These are phyloP conservation scores for Accipiter cooperii DNA, from an alignment of 2,113 vertebrate species.

Conservation along the genomic window DNA sequence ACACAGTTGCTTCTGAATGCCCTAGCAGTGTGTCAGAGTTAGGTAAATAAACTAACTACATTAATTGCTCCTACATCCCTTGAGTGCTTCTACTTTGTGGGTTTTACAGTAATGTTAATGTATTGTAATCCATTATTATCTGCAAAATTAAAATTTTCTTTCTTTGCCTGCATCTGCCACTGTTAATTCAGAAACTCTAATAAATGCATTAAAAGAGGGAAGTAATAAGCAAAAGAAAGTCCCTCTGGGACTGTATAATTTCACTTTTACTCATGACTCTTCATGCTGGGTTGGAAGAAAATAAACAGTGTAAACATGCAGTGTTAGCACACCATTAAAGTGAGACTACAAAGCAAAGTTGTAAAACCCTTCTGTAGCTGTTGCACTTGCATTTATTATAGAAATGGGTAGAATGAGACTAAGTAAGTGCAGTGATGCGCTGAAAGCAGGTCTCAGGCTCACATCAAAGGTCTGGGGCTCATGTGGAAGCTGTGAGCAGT, in stretches of 20 bases:
- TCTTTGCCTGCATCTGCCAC: constrained; percentile 26
- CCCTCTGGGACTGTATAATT: constrained; percentile 37
- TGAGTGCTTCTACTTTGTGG: constrained; percentile 28
- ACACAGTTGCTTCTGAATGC: constrained; percentile 1
- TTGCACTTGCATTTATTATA: neutral
- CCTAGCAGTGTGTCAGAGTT: neutral
- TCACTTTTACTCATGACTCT: neutral
- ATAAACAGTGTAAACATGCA: neutral
- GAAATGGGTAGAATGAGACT: neutral
- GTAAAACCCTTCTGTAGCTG: neutral
- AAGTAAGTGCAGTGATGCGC: neutral
- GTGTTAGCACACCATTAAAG: neutral
- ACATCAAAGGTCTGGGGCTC: accelerated
- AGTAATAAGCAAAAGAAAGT: constrained; percentile 28
- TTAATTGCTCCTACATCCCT: constrained; percentile 42
- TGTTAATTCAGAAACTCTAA: constrained; percentile 51
- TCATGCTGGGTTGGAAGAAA: constrained; percentile 17
- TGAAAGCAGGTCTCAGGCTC: neutral
- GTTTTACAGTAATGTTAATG: constrained; percentile 38
- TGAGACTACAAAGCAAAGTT: neutral
- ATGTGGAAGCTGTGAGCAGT: neutral
- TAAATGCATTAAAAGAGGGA: constrained; percentile 44
- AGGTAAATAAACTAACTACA: constrained; percentile 51
- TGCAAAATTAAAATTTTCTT: constrained; percentile 54
- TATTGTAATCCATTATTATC: constrained; percentile 47